Evolutionary conservation across 2,888 invertebrate genomes (phyloP), one percentile per base, ranked within the genome.

Genomic region (Orchestes rusci): DNA sequence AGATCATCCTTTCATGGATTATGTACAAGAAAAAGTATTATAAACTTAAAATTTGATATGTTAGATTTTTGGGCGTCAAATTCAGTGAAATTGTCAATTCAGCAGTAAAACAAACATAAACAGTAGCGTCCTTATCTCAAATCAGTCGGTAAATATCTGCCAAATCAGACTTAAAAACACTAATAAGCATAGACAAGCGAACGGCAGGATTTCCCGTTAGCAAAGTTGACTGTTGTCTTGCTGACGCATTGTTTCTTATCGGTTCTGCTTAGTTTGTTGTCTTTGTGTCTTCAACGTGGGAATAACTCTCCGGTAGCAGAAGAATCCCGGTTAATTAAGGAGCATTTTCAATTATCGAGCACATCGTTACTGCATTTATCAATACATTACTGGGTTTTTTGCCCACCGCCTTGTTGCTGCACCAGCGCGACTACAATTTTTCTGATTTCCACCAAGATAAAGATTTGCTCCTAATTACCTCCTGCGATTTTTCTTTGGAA

Each of bases 261-360:
- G n/a, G n/a, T 31, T 32, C 37, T 32, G 31, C 34, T 37, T 20
- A 3, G 10, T 20, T 18, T 12, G 43, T 32, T 39, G 45, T 49
- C 49, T 45, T 34, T 45, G 42, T 50, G 35, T 39, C 33, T 35
- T 41, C 41, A 44, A 51, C 51, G 51, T 51, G 51, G 51, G 51
- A 51, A 51, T 51, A 51, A 51, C 39, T 51, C 49, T 52, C 47
- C 53, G 58, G 59, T 58, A 59, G 60, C 58, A 51, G 42, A 55
- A 54, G 59, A 59, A 60, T 59, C 57, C 55, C 55, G 55, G 59
- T 59, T 61, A 60, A 60, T 61, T 61, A 61, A 57, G 56, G 59
- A 54, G 56, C 57, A 59, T 60, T 59, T 60, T 60, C 61, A 59
- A 61, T 61, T 61, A 60, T 57, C 56, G 55, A 53, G 54, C 53